Evolutionary conservation across 2,888 invertebrate genomes (phyloP).

Genomic region (Drosophila robusta): DNA sequence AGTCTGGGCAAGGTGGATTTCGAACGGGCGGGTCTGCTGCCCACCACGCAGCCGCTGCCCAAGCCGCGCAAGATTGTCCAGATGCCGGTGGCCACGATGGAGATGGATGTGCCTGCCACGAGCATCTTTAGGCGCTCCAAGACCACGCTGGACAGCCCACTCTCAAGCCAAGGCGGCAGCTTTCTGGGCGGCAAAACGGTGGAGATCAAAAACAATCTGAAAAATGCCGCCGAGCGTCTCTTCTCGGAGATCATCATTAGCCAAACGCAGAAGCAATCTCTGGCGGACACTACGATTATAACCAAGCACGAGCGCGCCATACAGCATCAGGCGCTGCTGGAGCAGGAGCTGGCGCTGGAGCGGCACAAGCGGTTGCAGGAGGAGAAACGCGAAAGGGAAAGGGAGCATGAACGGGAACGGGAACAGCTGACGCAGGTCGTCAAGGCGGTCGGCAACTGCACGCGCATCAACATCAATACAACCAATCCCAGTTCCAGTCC

Average conservation of each 20-base stretch:
- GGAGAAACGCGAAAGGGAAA: conserved; percentile 18
- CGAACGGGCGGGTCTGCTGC: conserved; percentile 77
- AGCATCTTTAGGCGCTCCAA: conserved; percentile 82
- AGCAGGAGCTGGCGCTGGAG: conserved; percentile 67
- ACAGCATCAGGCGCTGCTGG: conserved; percentile 73
- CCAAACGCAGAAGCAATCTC: conserved; percentile 76
- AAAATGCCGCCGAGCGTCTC: conserved; percentile 84
- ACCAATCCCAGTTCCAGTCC: conserved; percentile 12
- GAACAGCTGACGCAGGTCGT: conserved; percentile 52
- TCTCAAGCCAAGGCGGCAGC: conserved; percentile 39
- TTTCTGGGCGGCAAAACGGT: conserved; percentile 80
- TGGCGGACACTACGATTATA: conserved; percentile 72
- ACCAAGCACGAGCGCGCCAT: conserved; percentile 82
- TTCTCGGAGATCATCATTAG: conserved; percentile 84
- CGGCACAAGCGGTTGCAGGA: conserved; percentile 39
- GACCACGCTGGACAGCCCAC: conserved; percentile 78
- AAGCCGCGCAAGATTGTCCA: conserved; percentile 82
- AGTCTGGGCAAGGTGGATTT: conserved; percentile 81
- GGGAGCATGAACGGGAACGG: conserved; percentile 22
- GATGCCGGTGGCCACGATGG: conserved; percentile 81
- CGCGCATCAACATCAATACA: conserved; percentile 78
- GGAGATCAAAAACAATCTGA: conserved; percentile 84
- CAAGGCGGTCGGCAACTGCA: conserved; percentile 72
- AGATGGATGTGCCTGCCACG: conserved; percentile 69
- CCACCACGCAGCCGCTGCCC: conserved; percentile 76